Conservation (phyloP, 2,888 invertebrate species). For the Myathropa florea region DNA sequence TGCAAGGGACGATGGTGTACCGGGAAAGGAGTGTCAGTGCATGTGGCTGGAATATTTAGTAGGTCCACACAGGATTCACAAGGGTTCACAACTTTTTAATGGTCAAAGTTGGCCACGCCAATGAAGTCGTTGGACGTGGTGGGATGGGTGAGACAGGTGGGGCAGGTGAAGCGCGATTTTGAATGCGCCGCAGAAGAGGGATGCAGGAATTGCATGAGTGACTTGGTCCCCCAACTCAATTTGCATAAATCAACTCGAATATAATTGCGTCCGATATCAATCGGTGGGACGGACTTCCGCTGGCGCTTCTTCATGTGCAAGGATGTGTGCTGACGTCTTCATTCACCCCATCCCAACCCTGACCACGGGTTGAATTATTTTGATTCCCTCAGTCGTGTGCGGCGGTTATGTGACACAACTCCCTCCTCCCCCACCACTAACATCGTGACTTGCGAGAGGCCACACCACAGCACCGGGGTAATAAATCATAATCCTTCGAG, state of each 20-base stretch:
- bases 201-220: constrained; percentile 58
- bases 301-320: not conserved
- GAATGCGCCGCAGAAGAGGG: constrained; percentile 41
- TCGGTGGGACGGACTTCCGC: constrained; percentile 21
- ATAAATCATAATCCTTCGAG: constrained; percentile 67
- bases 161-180: constrained; percentile 40
- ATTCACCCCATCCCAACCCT: not conserved
- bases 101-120: constrained; percentile 59
- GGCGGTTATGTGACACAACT: constrained; percentile 37
- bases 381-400: constrained; percentile 41
- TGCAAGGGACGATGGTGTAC: constrained; percentile 43
- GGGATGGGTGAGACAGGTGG: not conserved
- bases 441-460: no score
- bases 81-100: constrained; percentile 67
- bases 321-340: not conserved
- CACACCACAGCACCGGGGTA: constrained; percentile 38
- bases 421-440: not conserved
- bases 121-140: not conserved
- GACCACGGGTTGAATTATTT: constrained; percentile 59
- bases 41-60: constrained; percentile 67
- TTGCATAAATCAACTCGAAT: constrained; percentile 66
- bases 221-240: constrained; percentile 42
- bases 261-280: constrained; percentile 63
- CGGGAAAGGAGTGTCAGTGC: constrained; percentile 40
- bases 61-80: constrained; percentile 30